phyloP scores from a whole-genome alignment of 1,140 invertebrate species.

The Mamestra configurata region DNA sequence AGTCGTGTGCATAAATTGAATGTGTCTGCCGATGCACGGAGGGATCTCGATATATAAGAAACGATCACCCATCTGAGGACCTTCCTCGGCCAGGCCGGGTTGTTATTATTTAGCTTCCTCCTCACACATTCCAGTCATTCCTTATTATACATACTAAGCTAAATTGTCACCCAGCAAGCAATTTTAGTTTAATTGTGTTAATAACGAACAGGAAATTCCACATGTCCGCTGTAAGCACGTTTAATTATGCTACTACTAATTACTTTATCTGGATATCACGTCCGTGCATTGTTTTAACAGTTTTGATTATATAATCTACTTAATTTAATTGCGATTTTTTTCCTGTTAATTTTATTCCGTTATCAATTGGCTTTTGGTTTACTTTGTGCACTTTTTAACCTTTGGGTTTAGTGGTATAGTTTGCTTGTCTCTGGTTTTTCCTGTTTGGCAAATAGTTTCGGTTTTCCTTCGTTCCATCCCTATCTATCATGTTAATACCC shows the following conservation, averaged over 20 bases:
- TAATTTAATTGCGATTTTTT: background rate
- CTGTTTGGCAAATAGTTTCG: no score
- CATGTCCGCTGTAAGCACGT: conserved; percentile 6
- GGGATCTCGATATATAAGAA: no score
- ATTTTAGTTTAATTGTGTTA: conserved; percentile 23
- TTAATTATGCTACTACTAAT: conserved; percentile 29
- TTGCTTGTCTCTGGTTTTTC: no score
- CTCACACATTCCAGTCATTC: no score
- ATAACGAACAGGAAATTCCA: conserved; percentile 44
- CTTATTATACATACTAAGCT: background rate
- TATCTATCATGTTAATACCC: background rate
- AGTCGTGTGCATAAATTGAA: no score
- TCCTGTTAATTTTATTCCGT: background rate
- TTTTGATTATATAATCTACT: conserved; percentile 2
- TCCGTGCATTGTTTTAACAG: conserved; percentile 47
- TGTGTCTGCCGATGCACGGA: no score
- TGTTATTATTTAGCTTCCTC: no score
- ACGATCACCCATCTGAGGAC: no score
- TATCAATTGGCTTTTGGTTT: no score
- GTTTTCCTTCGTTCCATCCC: background rate
- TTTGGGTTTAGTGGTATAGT: no score
- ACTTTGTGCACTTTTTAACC: no score
- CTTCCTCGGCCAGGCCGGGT: no score
- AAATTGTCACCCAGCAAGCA: conserved; percentile 8
- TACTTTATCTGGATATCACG: conserved; percentile 46